phyloP scores from a whole-genome alignment of 2,113 vertebrate species.

The Xiphorhynchus elegans region DNA sequence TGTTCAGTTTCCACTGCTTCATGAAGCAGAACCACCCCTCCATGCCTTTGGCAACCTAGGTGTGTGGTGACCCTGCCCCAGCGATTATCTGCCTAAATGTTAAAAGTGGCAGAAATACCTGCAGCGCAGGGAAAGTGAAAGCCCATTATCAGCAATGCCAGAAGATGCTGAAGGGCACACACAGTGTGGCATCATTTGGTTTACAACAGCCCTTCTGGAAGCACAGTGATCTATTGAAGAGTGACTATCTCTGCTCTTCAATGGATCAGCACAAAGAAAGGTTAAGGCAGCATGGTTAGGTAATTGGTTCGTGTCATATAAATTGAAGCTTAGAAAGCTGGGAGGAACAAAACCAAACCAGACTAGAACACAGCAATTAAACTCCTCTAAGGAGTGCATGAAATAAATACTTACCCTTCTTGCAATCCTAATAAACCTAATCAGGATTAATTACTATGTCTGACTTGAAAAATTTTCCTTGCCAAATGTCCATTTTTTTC shows the following conservation, averaged over 20 bases:
- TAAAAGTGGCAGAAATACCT: neutral
- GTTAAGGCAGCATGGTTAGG: neutral
- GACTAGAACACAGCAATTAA: neutral
- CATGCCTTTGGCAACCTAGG: neutral
- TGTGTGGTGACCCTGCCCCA: neutral
- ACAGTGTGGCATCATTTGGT: neutral
- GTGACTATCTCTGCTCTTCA: conserved; percentile 5
- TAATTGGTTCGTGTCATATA: neutral
- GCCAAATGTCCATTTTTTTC: neutral
- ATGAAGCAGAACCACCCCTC: neutral
- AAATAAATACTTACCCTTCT: neutral
- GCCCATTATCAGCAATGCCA: conserved; percentile 3
- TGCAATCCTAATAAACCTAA: neutral
- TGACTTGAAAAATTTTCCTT: neutral
- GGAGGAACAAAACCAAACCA: neutral
- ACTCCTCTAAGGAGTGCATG: neutral
- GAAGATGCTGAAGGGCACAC: conserved; percentile 5
- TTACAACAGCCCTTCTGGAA: conserved; percentile 19
- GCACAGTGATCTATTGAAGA: neutral
- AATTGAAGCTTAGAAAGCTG: neutral
- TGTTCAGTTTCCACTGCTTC: neutral
- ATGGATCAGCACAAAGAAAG: conserved; percentile 27
- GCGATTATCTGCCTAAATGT: neutral
- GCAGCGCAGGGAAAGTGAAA: neutral
- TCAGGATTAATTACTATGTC: neutral